Base-by-base conservation (phyloP, 2,888 invertebrate species). In the Tupiocoris notatus region DNA sequence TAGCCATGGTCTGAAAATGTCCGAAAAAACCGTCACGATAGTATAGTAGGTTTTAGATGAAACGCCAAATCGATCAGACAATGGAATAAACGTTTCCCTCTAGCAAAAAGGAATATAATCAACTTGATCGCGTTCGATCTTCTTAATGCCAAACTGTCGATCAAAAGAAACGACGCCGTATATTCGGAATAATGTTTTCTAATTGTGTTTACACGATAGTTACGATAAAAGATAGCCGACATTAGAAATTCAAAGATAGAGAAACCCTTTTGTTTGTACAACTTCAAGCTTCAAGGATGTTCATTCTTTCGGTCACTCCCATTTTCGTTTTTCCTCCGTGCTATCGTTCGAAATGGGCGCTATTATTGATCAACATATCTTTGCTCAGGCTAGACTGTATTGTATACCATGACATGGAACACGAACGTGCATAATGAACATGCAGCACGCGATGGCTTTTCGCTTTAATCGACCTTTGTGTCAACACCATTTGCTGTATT, bases 401-500 rank as follows among this genome's bases (percentile, higher is more conserved):
- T 61, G 54, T 61, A 54, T 12, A 39, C 39, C 39, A 7, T 39
- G 39, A 17, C 25, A 62, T 62, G 39, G 24, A 62, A 22, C 61
- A 70, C 70, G 70, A 70, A 59, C 67, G 24, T 20, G 70, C 20
- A 17, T 17, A 7, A 9, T n/a, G 21, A 61, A 39, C 39, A 39
- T 22, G 62, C 54, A 3, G 61, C 73, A 73, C 73, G 73, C 73
- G 54, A 73, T 58, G 23, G 71, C 17, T 23, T 21, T n/a, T 70
- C 39, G 23, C 58, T 63, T 62, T n/a, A n/a, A n/a, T n/a, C 39
- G 24, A 17, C 20, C 63, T 7, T 73, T 73, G 63, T 54, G 73
- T 73, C 73, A 73, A 73, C 56, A 73, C 73, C 73, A 73, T 73
- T 73, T 62, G 73, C 63, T 54, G 39, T 73, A 73, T 73, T 73